phyloP scores from a whole-genome alignment of 2,113 vertebrate species.

The Calyptommatus sinebrachiatus region DNA sequence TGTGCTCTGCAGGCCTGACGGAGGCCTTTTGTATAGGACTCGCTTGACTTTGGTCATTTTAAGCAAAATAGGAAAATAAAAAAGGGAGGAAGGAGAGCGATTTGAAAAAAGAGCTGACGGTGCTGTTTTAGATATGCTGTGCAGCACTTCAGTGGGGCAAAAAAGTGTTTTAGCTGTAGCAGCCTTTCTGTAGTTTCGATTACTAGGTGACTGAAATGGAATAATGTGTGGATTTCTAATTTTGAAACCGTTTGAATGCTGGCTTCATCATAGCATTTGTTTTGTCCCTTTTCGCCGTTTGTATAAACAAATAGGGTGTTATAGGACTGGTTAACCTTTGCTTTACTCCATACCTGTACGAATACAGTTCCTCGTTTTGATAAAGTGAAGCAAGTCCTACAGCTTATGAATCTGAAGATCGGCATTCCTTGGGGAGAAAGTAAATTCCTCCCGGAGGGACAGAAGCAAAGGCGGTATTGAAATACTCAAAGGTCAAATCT shows the following conservation, averaged over 20 bases:
- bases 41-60: constrained; percentile 28
- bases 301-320: constrained; percentile 30
- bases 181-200: constrained; percentile 51
- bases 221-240: constrained; percentile 49
- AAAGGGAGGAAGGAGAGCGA: constrained; percentile 44
- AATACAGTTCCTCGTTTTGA: constrained; percentile 27
- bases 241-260: constrained; percentile 65
- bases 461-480: constrained; percentile 40
- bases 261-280: constrained; percentile 56
- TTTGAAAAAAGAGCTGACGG: constrained; percentile 51
- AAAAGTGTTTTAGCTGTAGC: constrained; percentile 49
- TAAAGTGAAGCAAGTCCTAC: constrained; percentile 38
- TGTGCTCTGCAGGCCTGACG: constrained; percentile 91
- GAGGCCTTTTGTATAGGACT: constrained; percentile 49
- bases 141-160: constrained; percentile 44
- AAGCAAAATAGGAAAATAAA: constrained; percentile 34
- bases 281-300: constrained; percentile 43
- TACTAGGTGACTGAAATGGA: constrained; percentile 53
- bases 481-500: constrained; percentile 51
- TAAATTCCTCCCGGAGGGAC: constrained; percentile 34
- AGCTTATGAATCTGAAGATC: constrained; percentile 45
- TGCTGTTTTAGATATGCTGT: constrained; percentile 47
- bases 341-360: constrained; percentile 28
- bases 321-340: constrained; percentile 38
- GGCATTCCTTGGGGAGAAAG: constrained; percentile 41